Percentiles rank a stretch among this genome's conserved stretches.
phyloP scores from a whole-genome alignment of 2,113 vertebrate species.

The Actinemys pallida region DNA sequence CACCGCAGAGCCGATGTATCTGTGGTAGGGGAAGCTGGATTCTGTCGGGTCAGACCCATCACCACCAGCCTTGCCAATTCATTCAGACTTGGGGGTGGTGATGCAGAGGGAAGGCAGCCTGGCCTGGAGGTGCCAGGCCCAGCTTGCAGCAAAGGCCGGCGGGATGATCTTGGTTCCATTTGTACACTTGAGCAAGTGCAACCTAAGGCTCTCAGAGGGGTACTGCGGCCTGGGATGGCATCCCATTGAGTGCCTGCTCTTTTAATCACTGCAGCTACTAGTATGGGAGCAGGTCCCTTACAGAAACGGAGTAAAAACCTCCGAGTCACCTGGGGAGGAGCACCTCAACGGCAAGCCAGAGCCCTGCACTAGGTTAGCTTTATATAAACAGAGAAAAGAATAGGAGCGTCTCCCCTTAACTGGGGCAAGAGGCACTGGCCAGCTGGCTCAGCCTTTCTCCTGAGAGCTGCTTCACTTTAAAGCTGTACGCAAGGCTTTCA shows the following conservation, averaged over 20 bases:
- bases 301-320: neutral
- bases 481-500: neutral
- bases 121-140: conserved; percentile 67
- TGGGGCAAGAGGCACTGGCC: accelerated
- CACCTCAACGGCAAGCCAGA: neutral
- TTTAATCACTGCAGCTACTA: accelerated
- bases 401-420: accelerated
- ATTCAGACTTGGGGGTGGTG: conserved; percentile 61
- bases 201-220: conserved; percentile 9
- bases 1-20: conserved; percentile 51
- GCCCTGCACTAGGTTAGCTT: neutral
- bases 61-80: conserved; percentile 63
- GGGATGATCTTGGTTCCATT: neutral
- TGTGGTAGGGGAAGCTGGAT: conserved; percentile 59
- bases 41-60: conserved; percentile 69
- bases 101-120: conserved; percentile 65
- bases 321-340: accelerated
- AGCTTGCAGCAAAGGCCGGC: conserved; percentile 16
- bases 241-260: accelerated
- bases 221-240: neutral
- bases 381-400: neutral
- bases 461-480: neutral
- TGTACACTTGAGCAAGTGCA: neutral
- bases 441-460: accelerated
- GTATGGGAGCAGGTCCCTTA: accelerated